These are phyloP conservation scores for Papilio machaon DNA, from an alignment of 1,140 invertebrate species.

Conservation along the genomic window DNA sequence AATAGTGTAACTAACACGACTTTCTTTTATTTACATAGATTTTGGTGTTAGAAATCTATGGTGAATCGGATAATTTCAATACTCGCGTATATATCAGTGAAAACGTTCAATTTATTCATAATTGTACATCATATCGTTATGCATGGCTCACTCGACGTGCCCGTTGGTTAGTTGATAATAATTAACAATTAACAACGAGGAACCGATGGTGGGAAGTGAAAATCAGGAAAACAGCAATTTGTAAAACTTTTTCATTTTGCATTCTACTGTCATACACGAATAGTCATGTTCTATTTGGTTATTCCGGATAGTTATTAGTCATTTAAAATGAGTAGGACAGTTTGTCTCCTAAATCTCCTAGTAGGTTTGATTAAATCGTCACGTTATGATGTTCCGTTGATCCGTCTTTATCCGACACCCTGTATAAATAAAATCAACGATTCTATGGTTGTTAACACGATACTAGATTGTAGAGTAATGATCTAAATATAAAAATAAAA, in stretches of 20 bases:
- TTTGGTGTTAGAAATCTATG: background rate
- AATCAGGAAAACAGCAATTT: conserved; percentile 15
- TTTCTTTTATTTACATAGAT: no score
- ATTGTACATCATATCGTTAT: background rate
- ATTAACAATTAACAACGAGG: conserved; percentile 17
- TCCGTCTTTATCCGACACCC: no score
- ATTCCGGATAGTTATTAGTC: background rate
- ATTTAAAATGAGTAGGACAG: no score
- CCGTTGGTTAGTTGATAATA: background rate
- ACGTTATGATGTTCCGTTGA: no score
- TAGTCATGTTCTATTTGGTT: background rate
- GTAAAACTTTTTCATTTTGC: conserved; percentile 4
- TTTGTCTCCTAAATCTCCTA: no score
- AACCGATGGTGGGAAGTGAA: conserved; percentile 20
- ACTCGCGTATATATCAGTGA: conserved; percentile 9
- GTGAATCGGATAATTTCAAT: background rate
- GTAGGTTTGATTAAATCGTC: no score
- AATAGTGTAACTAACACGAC: no score
- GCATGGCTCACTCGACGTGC: background rate
- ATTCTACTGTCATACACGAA: conserved; percentile 23
- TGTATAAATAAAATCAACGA: no score
- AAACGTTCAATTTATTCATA: conserved; percentile 9
- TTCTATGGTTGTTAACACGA: no score
- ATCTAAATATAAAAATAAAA: no score
- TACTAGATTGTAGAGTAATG: no score